Base-by-base conservation (phyloP, 2,888 invertebrate genomes). In the Eilema depressum region DNA sequence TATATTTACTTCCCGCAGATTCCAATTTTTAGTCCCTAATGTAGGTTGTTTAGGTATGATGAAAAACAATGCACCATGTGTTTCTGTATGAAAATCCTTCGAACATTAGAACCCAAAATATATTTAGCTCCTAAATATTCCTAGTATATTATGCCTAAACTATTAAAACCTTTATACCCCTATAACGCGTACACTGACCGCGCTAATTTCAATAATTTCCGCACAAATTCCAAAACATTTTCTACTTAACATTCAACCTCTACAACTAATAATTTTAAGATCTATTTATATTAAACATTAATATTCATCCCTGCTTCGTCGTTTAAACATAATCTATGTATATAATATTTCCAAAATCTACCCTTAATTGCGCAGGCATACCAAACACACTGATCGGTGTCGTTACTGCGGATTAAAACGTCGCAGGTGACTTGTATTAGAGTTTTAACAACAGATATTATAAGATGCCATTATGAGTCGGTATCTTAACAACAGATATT, bases 341-440 rank as follows among this genome's bases (percentile, higher is more conserved):
- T 56, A 63, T 25, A 41, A n/a, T 25, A 30, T 30, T 23, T 61
- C 25, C 63, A n/a, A 65, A 30, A 37, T 25, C 60, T 65, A 25
- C 33, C 41, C 61, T 41, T 69, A 63, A 69, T 64, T 23, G 4
- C 67, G 3, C 25, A 28, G 26, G 53, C 20, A 23, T 53, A 72
- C 62, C 41, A 20, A 41, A 37, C 60, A 23, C 37, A 30, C 64
- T 37, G 73, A 83, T 82, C 68, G 76, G 68, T 68, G 65, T 71
- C 68, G 73, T 82, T 78, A 79, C 23, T 59, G 37, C n/a, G 47
- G 75, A 80, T 83, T 76, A 83, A 75, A 78, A 64, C 28, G 77
- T 73, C 72, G 63, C 82, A 83, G 80, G 82, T 83, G 82, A 83
- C 76, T 73, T 74, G 63, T 83, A 80, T 83, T 83, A 76, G 47